Evolutionary conservation across 2,797 vertebrate genomes (phyloP), one percentile per base, ranked within the genome.

Genomic region (Micromesistius poutassou): DNA sequence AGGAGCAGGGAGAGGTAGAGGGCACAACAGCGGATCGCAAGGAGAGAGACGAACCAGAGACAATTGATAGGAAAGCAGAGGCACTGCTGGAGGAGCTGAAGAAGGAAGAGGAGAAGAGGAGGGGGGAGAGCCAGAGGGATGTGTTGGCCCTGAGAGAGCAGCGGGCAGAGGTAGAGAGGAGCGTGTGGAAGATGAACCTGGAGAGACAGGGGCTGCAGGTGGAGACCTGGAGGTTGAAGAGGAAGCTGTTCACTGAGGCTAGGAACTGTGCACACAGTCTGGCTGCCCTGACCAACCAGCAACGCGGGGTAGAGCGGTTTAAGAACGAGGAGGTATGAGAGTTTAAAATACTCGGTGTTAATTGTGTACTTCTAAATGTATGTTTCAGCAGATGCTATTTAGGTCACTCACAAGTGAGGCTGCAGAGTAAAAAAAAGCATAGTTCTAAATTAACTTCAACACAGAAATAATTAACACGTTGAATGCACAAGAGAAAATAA

Each of bases 261-360:
- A 95, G 94, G 87, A 96, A 96, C 19, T 96, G 95, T 1, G 95
- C 97, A 82, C 94, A 96, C 31, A 95, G 87, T 83, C 95, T 96
- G 85, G 93, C 96, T 72, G 88, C 94, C 79, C 91, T 98, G 86
- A 93, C 94, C 76, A 92, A 87, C 77, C 94, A 93, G 73, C 91
- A 91, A 30, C 93, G 93, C 5, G 95, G 95, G 1, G 91, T 98
- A 83, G 94, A 95, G 80, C 90, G 95, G 80, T 90, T 94, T 0
- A 89, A 89, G 0, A 91, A 90, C 77, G 88, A 91, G 74, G 90
- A 95, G 93, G 94, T 95, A 88, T 78, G 46, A 42, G 7, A 31
- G 13, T 33, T 31, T 71, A 30, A 71, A 71, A 71, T 30, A 31
- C 30, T 62, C 46, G 5, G 46, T 50, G 46, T 55, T 8, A 62